A percentile compares a stretch with the other conserved stretches of the same genome.
These are phyloP conservation scores for Sebastes matsubarae DNA, from an alignment of 2,797 vertebrate genomes.

Conservation along the genomic window DNA sequence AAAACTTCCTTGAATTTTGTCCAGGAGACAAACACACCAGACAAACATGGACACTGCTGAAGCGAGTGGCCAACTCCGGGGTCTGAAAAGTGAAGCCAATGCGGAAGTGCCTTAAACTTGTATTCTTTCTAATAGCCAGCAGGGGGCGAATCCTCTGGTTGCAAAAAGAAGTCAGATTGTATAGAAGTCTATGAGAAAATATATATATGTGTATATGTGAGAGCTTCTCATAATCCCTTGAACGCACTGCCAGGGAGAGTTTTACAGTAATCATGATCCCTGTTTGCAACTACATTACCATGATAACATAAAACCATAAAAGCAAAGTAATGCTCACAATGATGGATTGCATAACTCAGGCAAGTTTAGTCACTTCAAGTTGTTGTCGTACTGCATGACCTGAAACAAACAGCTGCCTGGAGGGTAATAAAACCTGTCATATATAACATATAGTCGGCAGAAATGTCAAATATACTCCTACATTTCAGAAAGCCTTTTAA, in stretches of 20 bases:
- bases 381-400: background rate
- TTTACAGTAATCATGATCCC: background rate
- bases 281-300: background rate
- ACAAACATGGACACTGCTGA: too few species aligned
- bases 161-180: too few species aligned
- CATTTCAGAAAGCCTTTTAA: background rate
- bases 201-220: too few species aligned
- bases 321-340: background rate
- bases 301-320: constrained; percentile 4
- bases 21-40: too few species aligned
- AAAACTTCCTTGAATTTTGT: too few species aligned
- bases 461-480: background rate
- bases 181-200: too few species aligned
- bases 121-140: too few species aligned
- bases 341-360: background rate
- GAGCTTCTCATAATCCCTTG: background rate
- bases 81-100: too few species aligned
- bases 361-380: background rate
- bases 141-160: too few species aligned
- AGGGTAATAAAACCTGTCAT: background rate
- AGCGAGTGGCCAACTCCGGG: too few species aligned
- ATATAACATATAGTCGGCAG: background rate
- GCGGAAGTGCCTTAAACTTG: too few species aligned
- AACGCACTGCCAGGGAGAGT: background rate
- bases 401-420: background rate